phyloP scores from a whole-genome alignment of 2,113 vertebrate species.

The Mormyrus lacerda region DNA sequence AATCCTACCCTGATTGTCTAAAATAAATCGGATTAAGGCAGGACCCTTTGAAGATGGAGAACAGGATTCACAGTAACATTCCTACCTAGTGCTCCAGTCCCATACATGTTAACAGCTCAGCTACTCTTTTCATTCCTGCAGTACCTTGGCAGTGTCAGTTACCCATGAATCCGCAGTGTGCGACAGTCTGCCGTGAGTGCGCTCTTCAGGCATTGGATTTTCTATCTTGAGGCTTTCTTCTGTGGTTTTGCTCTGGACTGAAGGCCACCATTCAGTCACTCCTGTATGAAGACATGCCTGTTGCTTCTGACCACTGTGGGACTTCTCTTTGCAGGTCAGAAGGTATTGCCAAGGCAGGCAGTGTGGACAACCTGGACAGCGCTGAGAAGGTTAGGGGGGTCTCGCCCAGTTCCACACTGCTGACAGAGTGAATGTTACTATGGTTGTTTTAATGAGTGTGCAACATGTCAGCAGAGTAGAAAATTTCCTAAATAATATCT shows the following conservation, averaged over 20 bases:
- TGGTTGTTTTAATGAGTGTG: not conserved
- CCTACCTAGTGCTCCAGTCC: not conserved
- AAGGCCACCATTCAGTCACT: not conserved
- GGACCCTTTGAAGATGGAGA: not conserved
- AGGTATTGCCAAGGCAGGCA: conserved; percentile 60
- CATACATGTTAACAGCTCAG: conserved; percentile 15
- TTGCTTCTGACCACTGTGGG: conserved; percentile 11
- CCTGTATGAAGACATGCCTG: not conserved
- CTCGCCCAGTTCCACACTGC: not conserved
- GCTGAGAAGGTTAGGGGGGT: conserved; percentile 63
- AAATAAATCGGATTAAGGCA: not conserved
- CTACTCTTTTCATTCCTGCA: conserved; percentile 44
- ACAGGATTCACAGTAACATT: not conserved
- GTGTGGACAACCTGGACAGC: conserved; percentile 62
- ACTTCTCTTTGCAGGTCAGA: conserved; percentile 55
- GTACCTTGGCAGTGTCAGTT: conserved; percentile 39
- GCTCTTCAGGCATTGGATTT: not conserved
- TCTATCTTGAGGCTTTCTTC: not conserved
- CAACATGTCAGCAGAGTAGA: not conserved
- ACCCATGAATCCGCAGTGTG: conserved; percentile 43
- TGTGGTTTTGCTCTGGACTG: not conserved
- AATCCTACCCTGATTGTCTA: not conserved
- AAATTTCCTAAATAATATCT: not conserved
- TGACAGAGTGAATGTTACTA: not conserved
- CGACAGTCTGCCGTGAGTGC: conserved; percentile 61